These are phyloP conservation scores for Panurus biarmicus DNA, from an alignment of 2,113 vertebrate species.

Conservation along the genomic window DNA sequence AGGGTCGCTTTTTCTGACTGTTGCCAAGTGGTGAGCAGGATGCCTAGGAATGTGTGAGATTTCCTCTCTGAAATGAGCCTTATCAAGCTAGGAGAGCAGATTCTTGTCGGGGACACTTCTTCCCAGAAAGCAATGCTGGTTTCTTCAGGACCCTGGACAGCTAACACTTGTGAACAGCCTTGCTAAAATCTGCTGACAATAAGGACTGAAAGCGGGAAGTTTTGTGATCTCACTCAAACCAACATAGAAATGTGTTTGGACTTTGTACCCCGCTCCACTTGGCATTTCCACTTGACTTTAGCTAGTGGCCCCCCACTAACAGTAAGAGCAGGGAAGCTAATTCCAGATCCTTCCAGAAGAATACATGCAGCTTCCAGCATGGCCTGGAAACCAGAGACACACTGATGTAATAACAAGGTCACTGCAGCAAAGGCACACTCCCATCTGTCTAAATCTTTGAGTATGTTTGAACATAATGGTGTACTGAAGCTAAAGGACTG, in stretches of 20 bases:
- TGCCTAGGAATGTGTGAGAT: not conserved
- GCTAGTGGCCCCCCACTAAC: not conserved
- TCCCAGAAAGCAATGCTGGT: not conserved
- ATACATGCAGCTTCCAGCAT: not conserved
- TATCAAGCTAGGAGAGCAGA: not conserved
- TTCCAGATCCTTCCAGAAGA: not conserved
- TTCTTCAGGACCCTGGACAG: not conserved
- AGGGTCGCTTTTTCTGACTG: not conserved
- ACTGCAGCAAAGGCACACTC: not conserved
- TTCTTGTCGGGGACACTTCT: not conserved
- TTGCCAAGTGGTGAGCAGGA: not conserved
- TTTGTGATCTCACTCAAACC: not conserved
- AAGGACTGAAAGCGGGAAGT: not conserved
- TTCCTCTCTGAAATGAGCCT: not conserved
- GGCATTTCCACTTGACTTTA: not conserved
- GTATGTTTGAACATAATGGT: not conserved
- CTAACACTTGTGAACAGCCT: not conserved
- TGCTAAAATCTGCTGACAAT: not conserved
- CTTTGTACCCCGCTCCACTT: not conserved
- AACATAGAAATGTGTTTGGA: not conserved
- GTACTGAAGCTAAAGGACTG: not conserved
- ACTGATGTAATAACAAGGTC: not conserved
- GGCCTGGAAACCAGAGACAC: not conserved
- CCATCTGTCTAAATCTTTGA: not conserved
- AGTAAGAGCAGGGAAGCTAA: not conserved